Conservation (phyloP, 2,888 invertebrate species). For the Drosophila buzzatii region DNA sequence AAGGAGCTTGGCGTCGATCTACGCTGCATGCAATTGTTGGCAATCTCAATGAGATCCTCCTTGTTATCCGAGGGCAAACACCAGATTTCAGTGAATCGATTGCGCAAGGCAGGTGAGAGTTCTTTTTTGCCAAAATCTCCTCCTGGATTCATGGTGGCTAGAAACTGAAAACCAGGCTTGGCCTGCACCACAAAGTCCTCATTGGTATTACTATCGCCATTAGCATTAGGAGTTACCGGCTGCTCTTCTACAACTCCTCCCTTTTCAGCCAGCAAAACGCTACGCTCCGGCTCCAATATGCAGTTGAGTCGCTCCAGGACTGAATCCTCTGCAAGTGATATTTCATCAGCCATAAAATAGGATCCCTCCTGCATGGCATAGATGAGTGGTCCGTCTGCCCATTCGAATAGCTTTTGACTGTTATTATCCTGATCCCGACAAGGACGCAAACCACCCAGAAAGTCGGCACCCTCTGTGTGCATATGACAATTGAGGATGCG, state of each 20-base stretch:
- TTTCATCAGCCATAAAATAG: slow-evolving; percentile 98
- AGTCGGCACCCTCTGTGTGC: slow-evolving; percentile 99
- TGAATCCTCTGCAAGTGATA: slow-evolving; percentile 98
- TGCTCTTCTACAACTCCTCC: slow-evolving; percentile 87
- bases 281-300: slow-evolving; percentile 96
- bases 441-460: slow-evolving; percentile 97
- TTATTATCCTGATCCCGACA: slow-evolving; percentile 85
- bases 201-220: slow-evolving; percentile 61
- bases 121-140: slow-evolving; percentile 99
- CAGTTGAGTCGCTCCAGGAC: slow-evolving; percentile 99
- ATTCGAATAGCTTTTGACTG: slow-evolving; percentile 92
- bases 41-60: slow-evolving; percentile 92
- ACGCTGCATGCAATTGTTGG: slow-evolving; percentile 90
- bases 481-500: slow-evolving; percentile 98
- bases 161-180: slow-evolving; percentile 93
- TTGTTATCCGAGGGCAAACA: slow-evolving; percentile 91
- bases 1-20: slow-evolving; percentile 71
- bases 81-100: slow-evolving; percentile 99
- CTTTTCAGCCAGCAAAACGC: slow-evolving; percentile 95
- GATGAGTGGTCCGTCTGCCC: slow-evolving; percentile 98
- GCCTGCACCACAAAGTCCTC: slow-evolving; percentile 88
- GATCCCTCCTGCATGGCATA: slow-evolving; percentile 94
- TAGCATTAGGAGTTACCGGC: slow-evolving; percentile 41
- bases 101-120: slow-evolving; percentile 97
- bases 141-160: slow-evolving; percentile 99